These are phyloP conservation scores for Bombus fervidus DNA, from an alignment of 1,140 invertebrate genomes.

Conservation along the genomic window DNA sequence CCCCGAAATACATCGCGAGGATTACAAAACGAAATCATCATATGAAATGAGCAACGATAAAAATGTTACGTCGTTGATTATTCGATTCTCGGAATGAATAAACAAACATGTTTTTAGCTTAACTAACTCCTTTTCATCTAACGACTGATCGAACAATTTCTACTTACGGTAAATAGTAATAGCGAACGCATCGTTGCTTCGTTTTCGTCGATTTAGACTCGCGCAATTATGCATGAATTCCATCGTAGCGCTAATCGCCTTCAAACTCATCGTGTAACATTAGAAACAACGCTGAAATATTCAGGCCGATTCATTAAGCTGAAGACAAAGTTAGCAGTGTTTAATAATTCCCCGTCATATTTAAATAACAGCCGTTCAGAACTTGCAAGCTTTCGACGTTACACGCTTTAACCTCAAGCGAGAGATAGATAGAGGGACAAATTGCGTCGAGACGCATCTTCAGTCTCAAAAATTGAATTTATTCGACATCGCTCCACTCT, in stretches of 20 bases:
- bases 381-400: background rate
- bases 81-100: background rate
- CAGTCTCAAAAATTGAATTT: background rate
- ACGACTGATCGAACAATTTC: no score
- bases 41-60: background rate
- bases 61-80: background rate
- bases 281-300: conserved; percentile 14
- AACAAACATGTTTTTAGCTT: background rate
- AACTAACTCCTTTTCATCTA: no score
- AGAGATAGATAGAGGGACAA: background rate
- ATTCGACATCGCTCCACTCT: background rate
- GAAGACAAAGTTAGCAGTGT: background rate
- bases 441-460: background rate
- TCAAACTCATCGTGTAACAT: background rate
- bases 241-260: conserved; percentile 3
- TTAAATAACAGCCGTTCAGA: background rate
- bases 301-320: background rate
- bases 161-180: no score
- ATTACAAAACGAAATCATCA: background rate
- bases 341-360: background rate
- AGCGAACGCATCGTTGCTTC: no score
- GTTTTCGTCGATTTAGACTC: no score
- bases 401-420: background rate
- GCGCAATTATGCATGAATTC: background rate
- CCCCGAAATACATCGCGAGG: background rate